A percentile compares a stretch with the other conserved stretches of the same genome.
These are phyloP conservation scores for Cottoperca gobio DNA, from an alignment of 2,797 vertebrate genomes.

Conservation along the genomic window DNA sequence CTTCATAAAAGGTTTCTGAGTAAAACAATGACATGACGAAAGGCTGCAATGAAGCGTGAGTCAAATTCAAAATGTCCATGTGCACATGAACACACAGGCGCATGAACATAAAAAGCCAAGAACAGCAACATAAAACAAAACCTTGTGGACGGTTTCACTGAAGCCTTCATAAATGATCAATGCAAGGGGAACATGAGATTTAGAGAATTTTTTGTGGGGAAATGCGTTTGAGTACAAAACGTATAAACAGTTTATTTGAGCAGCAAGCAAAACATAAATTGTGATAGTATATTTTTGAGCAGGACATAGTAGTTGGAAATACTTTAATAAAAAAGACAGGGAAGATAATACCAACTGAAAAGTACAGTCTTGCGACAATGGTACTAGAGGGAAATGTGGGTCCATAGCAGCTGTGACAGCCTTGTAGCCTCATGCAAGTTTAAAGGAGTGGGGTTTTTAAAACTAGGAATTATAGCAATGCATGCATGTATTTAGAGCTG, in stretches of 20 bases:
- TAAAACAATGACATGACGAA: conserved; percentile 78
- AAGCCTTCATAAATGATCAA: conserved; percentile 59
- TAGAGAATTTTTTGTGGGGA: conserved; percentile 38
- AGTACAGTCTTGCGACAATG: conserved; percentile 25
- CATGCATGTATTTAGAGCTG: not conserved
- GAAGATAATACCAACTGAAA: conserved; percentile 29
- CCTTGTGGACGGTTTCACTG: conserved; percentile 14
- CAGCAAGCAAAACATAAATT: conserved; percentile 14
- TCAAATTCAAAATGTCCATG: conserved; percentile 45
- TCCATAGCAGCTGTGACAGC: conserved; percentile 10
- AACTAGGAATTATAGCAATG: not conserved
- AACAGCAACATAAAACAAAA: conserved; percentile 30
- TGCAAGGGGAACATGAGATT: conserved; percentile 48
- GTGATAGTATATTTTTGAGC: conserved; percentile 25
- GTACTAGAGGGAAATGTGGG: conserved; percentile 33
- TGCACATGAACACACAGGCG: conserved; percentile 27
- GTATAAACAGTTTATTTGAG: conserved; percentile 1
- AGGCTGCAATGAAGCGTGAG: conserved; percentile 73
- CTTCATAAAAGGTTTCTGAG: conserved; percentile 72
- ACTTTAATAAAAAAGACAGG: conserved; percentile 51
- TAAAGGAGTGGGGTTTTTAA: not conserved
- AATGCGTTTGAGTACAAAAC: conserved; percentile 16
- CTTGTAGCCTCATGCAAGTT: not conserved
- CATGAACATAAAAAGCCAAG: conserved; percentile 10
- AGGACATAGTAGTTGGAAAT: not conserved